phyloP scores from a whole-genome alignment of 1,140 invertebrate species.

The Eueides isabella region DNA sequence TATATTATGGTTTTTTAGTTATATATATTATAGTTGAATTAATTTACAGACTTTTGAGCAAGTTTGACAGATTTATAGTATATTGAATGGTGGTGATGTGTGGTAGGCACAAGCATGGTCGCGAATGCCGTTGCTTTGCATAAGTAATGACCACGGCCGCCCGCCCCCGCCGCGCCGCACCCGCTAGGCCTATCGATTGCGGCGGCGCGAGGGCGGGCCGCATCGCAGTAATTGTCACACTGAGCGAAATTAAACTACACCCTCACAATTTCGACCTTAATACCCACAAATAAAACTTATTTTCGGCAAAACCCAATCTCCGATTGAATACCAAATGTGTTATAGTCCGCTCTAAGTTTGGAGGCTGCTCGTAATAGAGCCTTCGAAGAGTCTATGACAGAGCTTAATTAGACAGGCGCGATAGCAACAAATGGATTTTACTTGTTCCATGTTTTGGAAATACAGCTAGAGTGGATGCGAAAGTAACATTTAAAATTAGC shows the following conservation, averaged over 20 bases:
- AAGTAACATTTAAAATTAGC: slow-evolving; percentile 50
- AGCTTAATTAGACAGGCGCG: slow-evolving; percentile 81
- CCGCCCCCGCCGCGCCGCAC: slow-evolving; percentile 38
- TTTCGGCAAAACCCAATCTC: slow-evolving; percentile 44
- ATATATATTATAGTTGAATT: background rate
- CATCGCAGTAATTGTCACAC: slow-evolving; percentile 81
- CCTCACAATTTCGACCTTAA: slow-evolving; percentile 69
- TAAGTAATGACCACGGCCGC: slow-evolving; percentile 73
- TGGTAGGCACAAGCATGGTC: slow-evolving; percentile 35
- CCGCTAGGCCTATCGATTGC: slow-evolving; percentile 80
- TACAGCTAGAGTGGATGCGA: slow-evolving; percentile 40
- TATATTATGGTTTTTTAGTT: no score
- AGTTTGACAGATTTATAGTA: background rate
- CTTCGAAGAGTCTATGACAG: slow-evolving; percentile 81
- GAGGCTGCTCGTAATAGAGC: slow-evolving; percentile 79
- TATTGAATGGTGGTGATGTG: slow-evolving; percentile 40
- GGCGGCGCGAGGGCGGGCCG: slow-evolving; percentile 76
- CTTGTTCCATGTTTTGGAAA: slow-evolving; percentile 73
- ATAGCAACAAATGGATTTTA: slow-evolving; percentile 79
- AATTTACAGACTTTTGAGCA: background rate
- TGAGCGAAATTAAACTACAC: slow-evolving; percentile 69
- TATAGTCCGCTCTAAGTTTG: slow-evolving; percentile 78
- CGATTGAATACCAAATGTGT: slow-evolving; percentile 76
- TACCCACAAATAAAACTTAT: slow-evolving; percentile 63
- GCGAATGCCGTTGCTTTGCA: slow-evolving; percentile 70